Evolutionary conservation across 92 coral and sea anemone genomes (phyloP).

Genomic region (Epizoanthus scotinus): DNA sequence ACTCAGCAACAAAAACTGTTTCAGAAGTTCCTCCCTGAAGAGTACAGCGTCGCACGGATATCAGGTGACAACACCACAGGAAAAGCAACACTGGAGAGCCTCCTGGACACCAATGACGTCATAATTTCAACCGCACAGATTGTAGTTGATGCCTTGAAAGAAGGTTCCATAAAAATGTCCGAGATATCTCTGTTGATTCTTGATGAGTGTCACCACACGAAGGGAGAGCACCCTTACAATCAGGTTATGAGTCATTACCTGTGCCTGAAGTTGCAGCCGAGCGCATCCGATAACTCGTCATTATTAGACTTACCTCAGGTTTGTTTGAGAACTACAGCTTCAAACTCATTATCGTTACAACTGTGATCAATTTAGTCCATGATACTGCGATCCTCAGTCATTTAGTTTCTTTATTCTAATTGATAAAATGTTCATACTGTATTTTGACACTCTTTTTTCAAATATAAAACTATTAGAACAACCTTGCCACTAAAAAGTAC

Average conservation of each 20-base stretch:
- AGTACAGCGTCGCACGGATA: constrained; percentile 64
- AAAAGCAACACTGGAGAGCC: constrained; percentile 52
- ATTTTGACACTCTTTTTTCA: no score
- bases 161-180: constrained; percentile 49
- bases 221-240: constrained; percentile 84
- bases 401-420: no score
- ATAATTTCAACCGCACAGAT: constrained; percentile 92
- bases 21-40: constrained; percentile 62
- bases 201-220: constrained; percentile 97
- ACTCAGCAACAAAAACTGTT: constrained; percentile 85
- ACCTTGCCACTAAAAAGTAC: no score
- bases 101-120: constrained; percentile 60
- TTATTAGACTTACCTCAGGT: constrained; percentile 48
- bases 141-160: constrained; percentile 79
- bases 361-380: no score
- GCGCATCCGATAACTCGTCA: constrained; percentile 31
- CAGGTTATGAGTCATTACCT: constrained; percentile 82
- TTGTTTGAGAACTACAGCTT: no score
- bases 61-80: constrained; percentile 69
- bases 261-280: constrained; percentile 67
- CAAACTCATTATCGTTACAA: no score
- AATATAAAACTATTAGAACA: no score
- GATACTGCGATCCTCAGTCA: neutral
- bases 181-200: constrained; percentile 78
- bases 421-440: no score